Evolutionary conservation across 2,888 invertebrate genomes (phyloP).

Genomic region (Chrysolina haemoptera): DNA sequence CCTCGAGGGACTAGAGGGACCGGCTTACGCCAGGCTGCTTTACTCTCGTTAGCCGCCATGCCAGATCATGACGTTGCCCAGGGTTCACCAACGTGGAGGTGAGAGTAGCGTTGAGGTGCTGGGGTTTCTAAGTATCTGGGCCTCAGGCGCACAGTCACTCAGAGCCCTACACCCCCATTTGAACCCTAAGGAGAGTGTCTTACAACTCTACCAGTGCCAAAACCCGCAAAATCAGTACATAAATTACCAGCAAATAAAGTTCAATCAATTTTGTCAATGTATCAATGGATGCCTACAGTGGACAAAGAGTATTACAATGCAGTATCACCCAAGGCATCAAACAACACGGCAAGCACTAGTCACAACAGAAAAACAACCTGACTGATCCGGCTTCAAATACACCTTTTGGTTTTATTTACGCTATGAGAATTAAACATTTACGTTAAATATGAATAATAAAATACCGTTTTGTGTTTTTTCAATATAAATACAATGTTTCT

Average conservation of each 20-base stretch:
- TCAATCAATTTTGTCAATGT: too few species aligned
- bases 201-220: constrained; percentile 2
- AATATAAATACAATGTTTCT: constrained; percentile 3
- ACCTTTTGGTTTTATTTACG: neutral
- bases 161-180: too few species aligned
- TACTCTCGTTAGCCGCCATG: too few species aligned
- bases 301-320: neutral
- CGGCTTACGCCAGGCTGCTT: too few species aligned
- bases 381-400: neutral
- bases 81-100: too few species aligned
- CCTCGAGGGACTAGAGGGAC: too few species aligned
- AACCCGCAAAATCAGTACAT: neutral
- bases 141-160: too few species aligned
- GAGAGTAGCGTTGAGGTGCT: too few species aligned
- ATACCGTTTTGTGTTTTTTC: constrained; percentile 7
- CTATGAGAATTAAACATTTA: neutral
- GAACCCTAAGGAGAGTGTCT: too few species aligned
- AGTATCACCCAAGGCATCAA: neutral
- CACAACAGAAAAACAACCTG: neutral
- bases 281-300: constrained; percentile 1
- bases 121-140: too few species aligned
- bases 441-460: too few species aligned
- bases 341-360: constrained; percentile 1
- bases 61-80: too few species aligned
- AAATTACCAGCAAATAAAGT: neutral